These are phyloP conservation scores for Cathartes aura DNA, from an alignment of 2,113 vertebrate genomes.

Conservation along the genomic window DNA sequence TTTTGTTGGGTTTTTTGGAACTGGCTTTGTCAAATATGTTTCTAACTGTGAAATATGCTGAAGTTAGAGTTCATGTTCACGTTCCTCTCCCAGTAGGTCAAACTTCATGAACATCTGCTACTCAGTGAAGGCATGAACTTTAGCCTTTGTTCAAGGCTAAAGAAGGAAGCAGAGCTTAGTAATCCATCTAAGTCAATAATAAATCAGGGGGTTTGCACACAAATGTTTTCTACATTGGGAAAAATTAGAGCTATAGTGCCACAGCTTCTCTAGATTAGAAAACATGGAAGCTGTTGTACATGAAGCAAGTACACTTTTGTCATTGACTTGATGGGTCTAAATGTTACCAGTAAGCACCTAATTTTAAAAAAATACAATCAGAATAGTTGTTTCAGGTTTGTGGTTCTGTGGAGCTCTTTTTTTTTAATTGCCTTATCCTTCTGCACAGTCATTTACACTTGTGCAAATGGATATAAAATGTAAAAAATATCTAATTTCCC, in stretches of 20 bases:
- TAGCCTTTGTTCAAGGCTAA: slow-evolving; percentile 53
- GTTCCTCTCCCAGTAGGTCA: slow-evolving; percentile 52
- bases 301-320: neutral
- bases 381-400: neutral
- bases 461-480: neutral
- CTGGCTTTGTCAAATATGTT: neutral
- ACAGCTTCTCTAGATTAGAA: neutral
- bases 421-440: neutral
- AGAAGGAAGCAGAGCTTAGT: slow-evolving; percentile 45
- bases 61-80: slow-evolving; percentile 49
- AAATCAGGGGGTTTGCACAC: slow-evolving; percentile 18
- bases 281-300: neutral
- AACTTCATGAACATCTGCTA: slow-evolving; percentile 52
- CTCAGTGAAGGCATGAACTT: slow-evolving; percentile 52
- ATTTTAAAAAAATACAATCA: neutral
- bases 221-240: neutral
- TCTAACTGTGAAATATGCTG: neutral
- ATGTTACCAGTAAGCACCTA: neutral
- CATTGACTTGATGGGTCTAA: neutral
- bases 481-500: neutral
- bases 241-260: neutral
- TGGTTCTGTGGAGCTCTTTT: neutral
- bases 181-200: slow-evolving; percentile 65
- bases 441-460: neutral
- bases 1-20: neutral